Base-by-base conservation (phyloP, 1,140 invertebrate species). In the Helicoverpa armigera region DNA sequence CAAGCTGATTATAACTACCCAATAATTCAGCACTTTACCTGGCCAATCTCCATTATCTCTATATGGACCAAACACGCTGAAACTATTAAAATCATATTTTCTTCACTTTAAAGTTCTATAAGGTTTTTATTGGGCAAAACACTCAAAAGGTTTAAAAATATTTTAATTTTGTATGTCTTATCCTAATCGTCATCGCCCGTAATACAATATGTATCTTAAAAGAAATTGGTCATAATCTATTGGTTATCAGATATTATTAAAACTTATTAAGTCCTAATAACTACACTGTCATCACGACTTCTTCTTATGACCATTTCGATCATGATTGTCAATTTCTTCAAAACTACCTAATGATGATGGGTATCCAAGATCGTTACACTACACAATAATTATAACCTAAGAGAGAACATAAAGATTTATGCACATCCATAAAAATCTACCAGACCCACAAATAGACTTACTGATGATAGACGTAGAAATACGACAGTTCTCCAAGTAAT, bases 401-500 rank as follows among this genome's bases (percentile, higher is more conserved):
- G 18, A 69, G 50, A 51, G 43, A 43, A 65, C 35, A 48, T 16
- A 7, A 43, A n/a, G 61, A 65, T 31, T 48, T 10, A 67, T 50
- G 43, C 16, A 18, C 12, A 13, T n/a, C 16, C 67, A 70, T 31
- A 54, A 53, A 70, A 72, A 72, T 54, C 48, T 31, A n/a, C 16
- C 43, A 16, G 65, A 50, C 43, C 18, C 69, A 72, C 50, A 72
- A 72, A 72, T 72, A 54, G 23, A 54, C 18, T 12, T 5, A 31
- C 18, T n/a, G 50, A 72, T 54, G 69, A 53, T 53, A 72, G 69
- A 54, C 23, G 50, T 29, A 72, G 50, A 72, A 69, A 31, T 73
- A 51, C 13, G 60, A 63, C 53, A 65, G 48, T 56, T 79, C 65
- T 70, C 51, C 29, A 43, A 79, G 50, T 70, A 65, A 79, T 79